Evolutionary conservation across 1,140 invertebrate species (phyloP), one percentile per base, ranked within the genome.

Genomic region (Papilio xuthus): DNA sequence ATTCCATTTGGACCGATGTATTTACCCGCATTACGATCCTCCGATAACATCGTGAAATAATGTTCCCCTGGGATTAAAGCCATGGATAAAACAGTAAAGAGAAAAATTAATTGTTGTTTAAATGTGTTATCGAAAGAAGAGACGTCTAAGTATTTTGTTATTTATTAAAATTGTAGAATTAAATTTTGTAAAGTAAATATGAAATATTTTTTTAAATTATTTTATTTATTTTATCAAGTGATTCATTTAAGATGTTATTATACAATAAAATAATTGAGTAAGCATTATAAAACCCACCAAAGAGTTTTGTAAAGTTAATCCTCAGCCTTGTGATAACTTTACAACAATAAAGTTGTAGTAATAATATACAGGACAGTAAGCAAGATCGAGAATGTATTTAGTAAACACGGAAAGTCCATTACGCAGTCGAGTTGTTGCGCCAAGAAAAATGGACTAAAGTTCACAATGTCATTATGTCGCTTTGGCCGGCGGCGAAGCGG

Each of bases 381-480:
- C 72, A 56, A 28, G n/a, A 28, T 26, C 26, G 26, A 56, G 47
- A 28, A 28, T 28, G 53, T 56, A 56, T 75, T 75, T 75, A 75
- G 23, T 75, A 60, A 60, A 44, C 42, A 76, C 47, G 74, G 56
- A 60, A 76, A 76, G 56, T 56, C 56, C 74, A 76, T 76, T 76
- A 76, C 50, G 56, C 37, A 63, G 53, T 20, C 74, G 37, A 44
- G 56, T 76, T 42, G 63, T 13, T 56, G 74, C 28, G 74, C 28
- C 20, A 42, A 76, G 74, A 76, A 76, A 42, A 76, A 76, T 76
- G 32, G 20, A 63, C 42, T 76, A 63, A 76, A 76, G 74, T 63
- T 63, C 56, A 63, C 2, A 44, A 73, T 73, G 37, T 73, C 42
- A 28, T 44, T 50, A 26, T 13, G 44, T 50, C 26, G 20, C 8